phyloP scores from a whole-genome alignment of 1,140 invertebrate genomes.

The Eumeta japonica region DNA sequence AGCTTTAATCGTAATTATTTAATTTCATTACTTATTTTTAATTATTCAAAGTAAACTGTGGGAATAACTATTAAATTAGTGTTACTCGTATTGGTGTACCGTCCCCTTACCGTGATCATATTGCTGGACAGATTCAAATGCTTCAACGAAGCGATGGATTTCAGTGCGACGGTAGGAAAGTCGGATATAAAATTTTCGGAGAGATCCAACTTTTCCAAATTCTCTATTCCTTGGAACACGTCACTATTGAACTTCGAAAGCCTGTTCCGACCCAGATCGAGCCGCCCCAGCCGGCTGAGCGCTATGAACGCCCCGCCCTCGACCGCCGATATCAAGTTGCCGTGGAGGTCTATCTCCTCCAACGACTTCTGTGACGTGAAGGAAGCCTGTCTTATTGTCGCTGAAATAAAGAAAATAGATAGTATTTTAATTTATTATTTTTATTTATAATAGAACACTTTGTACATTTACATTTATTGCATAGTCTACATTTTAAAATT shows the following conservation, averaged over 20 bases:
- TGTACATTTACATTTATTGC: too few relatives aligned
- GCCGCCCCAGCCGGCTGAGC: constrained; percentile 64
- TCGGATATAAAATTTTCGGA: constrained; percentile 82
- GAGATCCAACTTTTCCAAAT: constrained; percentile 74
- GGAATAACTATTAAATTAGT: too few relatives aligned
- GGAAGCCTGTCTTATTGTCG: constrained; percentile 62
- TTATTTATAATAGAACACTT: too few relatives aligned
- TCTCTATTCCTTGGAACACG: constrained; percentile 73
- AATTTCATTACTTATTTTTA: too few relatives aligned
- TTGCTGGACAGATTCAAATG: constrained; percentile 81
- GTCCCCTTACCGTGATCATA: constrained; percentile 73
- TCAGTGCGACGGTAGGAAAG: constrained; percentile 76
- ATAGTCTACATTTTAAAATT: too few relatives aligned
- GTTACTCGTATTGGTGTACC: too few relatives aligned
- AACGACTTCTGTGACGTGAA: constrained; percentile 68
- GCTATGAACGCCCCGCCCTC: constrained; percentile 72
- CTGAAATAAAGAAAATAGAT: constrained; percentile 51
- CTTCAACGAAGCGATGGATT: constrained; percentile 65
- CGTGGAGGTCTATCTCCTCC: constrained; percentile 71
- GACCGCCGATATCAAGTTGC: constrained; percentile 72
- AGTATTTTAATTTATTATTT: constrained; percentile 4
- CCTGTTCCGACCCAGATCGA: constrained; percentile 75
- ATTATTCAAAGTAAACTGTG: too few relatives aligned
- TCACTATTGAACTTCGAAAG: constrained; percentile 77
- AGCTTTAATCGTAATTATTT: too few relatives aligned